Conservation (phyloP, 2,113 vertebrate species). For the Eleginops maclovinus region DNA sequence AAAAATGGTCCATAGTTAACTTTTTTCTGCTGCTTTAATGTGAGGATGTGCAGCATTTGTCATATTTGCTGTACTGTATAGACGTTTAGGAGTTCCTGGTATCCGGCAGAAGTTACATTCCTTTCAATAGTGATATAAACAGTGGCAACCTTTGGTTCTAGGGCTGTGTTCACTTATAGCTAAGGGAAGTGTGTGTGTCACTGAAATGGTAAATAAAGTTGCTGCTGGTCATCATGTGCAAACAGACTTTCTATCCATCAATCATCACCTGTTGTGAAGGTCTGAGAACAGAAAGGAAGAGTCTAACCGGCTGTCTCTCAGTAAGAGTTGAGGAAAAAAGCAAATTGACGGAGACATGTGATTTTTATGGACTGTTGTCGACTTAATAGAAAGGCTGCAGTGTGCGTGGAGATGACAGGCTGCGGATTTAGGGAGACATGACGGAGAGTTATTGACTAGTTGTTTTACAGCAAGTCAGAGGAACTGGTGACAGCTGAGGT, state of each 20-base stretch:
- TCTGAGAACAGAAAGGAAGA: slow-evolving; percentile 3
- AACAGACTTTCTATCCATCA: not conserved
- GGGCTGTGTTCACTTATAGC: no score
- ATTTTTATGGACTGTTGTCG: slow-evolving; percentile 54
- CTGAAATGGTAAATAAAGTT: not conserved
- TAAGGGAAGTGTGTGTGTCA: not conserved
- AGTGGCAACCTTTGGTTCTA: no score
- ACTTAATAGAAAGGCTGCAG: slow-evolving; percentile 38
- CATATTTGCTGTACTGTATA: no score
- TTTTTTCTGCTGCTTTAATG: no score
- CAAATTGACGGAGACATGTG: slow-evolving; percentile 26
- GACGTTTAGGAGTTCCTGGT: no score
- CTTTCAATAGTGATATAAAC: no score
- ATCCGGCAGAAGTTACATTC: no score
- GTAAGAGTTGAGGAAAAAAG: not conserved
- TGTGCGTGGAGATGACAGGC: slow-evolving; percentile 47
- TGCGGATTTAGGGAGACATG: slow-evolving; percentile 40
- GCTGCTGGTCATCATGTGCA: not conserved
- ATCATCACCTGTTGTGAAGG: not conserved
- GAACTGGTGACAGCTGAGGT: slow-evolving; percentile 34
- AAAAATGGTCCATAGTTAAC: no score
- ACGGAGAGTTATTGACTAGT: slow-evolving; percentile 58
- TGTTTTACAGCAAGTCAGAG: slow-evolving; percentile 48
- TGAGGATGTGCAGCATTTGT: no score
- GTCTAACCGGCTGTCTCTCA: slow-evolving; percentile 25